phyloP scores from a whole-genome alignment of 2,888 invertebrate species.

The Ichneumoninae sp. region DNA sequence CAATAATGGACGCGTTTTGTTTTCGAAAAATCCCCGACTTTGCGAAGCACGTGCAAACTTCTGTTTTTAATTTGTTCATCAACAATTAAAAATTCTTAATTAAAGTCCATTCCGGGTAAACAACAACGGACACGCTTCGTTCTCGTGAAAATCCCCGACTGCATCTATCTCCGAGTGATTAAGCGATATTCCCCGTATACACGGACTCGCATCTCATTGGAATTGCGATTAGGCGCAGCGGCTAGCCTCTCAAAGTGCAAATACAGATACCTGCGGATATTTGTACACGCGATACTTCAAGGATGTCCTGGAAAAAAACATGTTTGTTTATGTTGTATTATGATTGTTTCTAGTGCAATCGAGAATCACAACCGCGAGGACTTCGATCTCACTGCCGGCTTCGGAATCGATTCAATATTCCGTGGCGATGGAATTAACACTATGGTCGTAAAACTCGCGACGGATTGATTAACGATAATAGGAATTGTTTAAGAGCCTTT shows the following conservation, averaged over 20 bases:
- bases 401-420: slow-evolving; percentile 11
- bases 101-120: background rate
- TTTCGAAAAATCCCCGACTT: background rate
- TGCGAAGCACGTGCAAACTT: too few species aligned
- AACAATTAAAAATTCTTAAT: background rate
- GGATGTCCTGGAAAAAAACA: slow-evolving; percentile 44
- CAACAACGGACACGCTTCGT: background rate
- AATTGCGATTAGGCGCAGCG: slow-evolving; percentile 27
- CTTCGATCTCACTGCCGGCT: background rate
- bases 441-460: background rate
- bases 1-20: background rate
- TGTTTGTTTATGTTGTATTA: slow-evolving; percentile 12
- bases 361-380: background rate
- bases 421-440: background rate
- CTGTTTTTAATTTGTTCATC: too few species aligned
- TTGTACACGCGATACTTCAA: background rate
- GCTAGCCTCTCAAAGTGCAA: background rate
- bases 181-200: slow-evolving; percentile 26
- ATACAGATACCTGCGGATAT: slow-evolving; percentile 16
- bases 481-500: slow-evolving; percentile 18
- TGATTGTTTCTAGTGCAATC: background rate
- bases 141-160: slow-evolving; percentile 4
- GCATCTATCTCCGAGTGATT: slow-evolving; percentile 17
- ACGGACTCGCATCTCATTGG: slow-evolving; percentile 30
- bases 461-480: slow-evolving; percentile 9